Evolutionary conservation across 1,140 invertebrate genomes (phyloP).

Genomic region (Chelonus insularis): DNA sequence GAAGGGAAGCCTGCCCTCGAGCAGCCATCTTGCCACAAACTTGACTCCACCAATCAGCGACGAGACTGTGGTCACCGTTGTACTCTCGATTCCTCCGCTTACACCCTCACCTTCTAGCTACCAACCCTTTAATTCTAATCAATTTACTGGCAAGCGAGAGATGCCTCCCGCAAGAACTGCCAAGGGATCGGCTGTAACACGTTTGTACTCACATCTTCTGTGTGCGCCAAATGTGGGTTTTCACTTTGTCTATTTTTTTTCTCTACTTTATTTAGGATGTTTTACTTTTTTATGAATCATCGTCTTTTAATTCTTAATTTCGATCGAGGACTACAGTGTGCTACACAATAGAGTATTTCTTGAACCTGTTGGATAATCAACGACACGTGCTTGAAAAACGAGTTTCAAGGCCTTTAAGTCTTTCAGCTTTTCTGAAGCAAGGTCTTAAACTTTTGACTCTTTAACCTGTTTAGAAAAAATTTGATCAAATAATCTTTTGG

Average conservation of each 20-base stretch:
- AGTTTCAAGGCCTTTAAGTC: background rate
- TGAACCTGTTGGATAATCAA: background rate
- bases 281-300: background rate
- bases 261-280: too few species aligned
- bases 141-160: constrained; percentile 46
- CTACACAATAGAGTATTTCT: background rate
- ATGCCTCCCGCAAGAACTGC: background rate
- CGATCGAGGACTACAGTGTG: too few species aligned
- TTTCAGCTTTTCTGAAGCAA: background rate
- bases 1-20: constrained; percentile 34
- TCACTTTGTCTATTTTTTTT: too few species aligned
- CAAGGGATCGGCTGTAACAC: background rate
- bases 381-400: background rate
- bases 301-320: background rate
- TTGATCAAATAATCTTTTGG: too few species aligned
- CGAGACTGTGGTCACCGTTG: constrained; percentile 60
- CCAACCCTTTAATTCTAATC: constrained; percentile 62
- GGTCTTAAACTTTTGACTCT: background rate
- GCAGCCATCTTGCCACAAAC: constrained; percentile 62
- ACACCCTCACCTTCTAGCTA: constrained; percentile 34
- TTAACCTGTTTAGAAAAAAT: too few species aligned
- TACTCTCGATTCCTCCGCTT: constrained; percentile 26
- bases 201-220: too few species aligned
- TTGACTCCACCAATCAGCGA: constrained; percentile 61
- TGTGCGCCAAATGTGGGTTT: too few species aligned